phyloP scores from a whole-genome alignment of 2,888 invertebrate species.

The Clanis bilineata region DNA sequence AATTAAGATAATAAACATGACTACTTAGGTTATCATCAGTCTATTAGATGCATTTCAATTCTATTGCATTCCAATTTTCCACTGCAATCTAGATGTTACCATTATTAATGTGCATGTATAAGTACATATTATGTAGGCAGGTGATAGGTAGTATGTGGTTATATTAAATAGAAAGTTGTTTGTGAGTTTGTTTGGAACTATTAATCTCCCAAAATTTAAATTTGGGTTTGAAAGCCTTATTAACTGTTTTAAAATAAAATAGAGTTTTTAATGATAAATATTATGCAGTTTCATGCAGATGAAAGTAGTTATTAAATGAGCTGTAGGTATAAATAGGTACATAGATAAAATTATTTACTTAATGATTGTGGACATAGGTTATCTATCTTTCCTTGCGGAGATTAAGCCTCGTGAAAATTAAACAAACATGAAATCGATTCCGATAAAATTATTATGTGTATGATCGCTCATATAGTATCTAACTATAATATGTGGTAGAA shows the following conservation, averaged over 20 bases:
- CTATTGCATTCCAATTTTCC: too few relatives aligned
- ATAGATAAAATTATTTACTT: too few relatives aligned
- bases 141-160: too few relatives aligned
- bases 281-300: background rate
- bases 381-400: background rate
- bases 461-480: background rate
- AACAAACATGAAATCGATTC: background rate
- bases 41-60: too few relatives aligned
- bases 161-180: too few relatives aligned
- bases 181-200: too few relatives aligned
- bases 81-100: too few relatives aligned
- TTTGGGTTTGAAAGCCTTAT: too few relatives aligned
- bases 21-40: background rate
- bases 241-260: background rate
- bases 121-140: too few relatives aligned
- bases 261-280: too few relatives aligned
- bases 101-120: too few relatives aligned
- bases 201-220: too few relatives aligned
- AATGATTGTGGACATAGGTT: background rate
- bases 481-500: background rate
- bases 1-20: background rate
- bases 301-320: background rate
- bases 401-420: slow-evolving; percentile 19
- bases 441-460: background rate
- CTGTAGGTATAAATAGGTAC: background rate